A percentile compares a stretch with the other conserved stretches of the same genome.
Evolutionary conservation across 2,797 vertebrate genomes (phyloP).

Genomic region (Cetoscarus ocellatus): DNA sequence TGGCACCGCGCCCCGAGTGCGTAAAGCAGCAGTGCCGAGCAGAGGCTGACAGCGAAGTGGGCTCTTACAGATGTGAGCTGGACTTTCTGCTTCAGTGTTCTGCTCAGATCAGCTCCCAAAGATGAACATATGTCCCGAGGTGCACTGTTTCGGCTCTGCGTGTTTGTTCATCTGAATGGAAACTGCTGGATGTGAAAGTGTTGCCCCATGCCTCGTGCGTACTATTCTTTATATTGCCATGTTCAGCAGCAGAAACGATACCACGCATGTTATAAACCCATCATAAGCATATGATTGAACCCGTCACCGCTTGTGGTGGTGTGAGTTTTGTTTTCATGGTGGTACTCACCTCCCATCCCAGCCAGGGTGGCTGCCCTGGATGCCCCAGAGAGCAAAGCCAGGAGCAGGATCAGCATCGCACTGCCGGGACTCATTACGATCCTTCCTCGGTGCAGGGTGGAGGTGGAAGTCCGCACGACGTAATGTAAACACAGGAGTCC

Average conservation of each 20-base stretch:
- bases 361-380: constrained; percentile 70
- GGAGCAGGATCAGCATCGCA: constrained; percentile 45
- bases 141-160: background rate
- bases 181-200: constrained; percentile 14
- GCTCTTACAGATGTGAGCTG: background rate
- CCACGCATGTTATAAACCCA: too few relatives aligned
- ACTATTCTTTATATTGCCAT: constrained; percentile 21
- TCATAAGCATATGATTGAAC: background rate
- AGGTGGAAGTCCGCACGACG: constrained; percentile 32
- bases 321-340: background rate
- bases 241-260: background rate
- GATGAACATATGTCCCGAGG: background rate
- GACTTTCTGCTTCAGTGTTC: constrained; percentile 3
- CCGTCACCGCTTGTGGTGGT: background rate
- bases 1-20: constrained; percentile 45
- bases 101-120: background rate
- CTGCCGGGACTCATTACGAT: constrained; percentile 55
- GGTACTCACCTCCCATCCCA: constrained; percentile 67
- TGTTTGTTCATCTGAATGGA: background rate
- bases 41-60: background rate
- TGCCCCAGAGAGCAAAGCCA: constrained; percentile 49
- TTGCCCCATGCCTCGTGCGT: background rate
- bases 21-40: constrained; percentile 37
- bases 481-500: constrained; percentile 52
- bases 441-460: constrained; percentile 31